These are phyloP conservation scores for Brachymystax lenok DNA, from an alignment of 2,797 vertebrate genomes.

Conservation along the genomic window DNA sequence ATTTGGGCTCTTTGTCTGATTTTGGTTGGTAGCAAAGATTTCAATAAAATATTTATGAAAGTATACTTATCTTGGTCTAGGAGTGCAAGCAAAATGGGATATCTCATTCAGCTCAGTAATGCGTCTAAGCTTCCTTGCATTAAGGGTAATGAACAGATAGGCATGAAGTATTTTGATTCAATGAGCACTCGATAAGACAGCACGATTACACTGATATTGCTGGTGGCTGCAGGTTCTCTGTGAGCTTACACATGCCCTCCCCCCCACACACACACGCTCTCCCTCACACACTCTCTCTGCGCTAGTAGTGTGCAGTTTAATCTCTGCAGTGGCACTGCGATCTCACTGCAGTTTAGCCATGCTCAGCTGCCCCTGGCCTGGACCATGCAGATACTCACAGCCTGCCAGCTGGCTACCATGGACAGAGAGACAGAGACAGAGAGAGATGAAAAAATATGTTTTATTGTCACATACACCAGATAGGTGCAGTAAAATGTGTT, in stretches of 20 bases:
- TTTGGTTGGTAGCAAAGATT: slow-evolving; percentile 50
- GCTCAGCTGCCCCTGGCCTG: slow-evolving; percentile 68
- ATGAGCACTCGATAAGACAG: slow-evolving; percentile 48
- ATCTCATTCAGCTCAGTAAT: slow-evolving; percentile 54
- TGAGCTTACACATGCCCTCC: background rate
- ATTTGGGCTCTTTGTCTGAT: slow-evolving; percentile 61
- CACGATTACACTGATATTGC: too few relatives aligned
- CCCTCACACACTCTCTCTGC: slow-evolving; percentile 26
- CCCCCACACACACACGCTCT: background rate
- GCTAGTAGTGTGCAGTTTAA: slow-evolving; percentile 58
- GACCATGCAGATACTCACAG: slow-evolving; percentile 58
- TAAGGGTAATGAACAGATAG: slow-evolving; percentile 49
- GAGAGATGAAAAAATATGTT: background rate
- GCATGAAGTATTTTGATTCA: slow-evolving; percentile 41
- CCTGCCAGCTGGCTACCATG: slow-evolving; percentile 58
- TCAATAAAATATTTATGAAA: slow-evolving; percentile 46
- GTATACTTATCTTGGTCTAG: slow-evolving; percentile 42
- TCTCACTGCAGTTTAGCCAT: slow-evolving; percentile 76
- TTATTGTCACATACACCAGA: too few relatives aligned
- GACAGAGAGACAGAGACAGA: slow-evolving; percentile 23
- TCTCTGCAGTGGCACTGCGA: slow-evolving; percentile 71
- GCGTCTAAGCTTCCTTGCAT: slow-evolving; percentile 46
- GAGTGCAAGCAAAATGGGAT: slow-evolving; percentile 44
- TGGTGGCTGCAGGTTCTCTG: too few relatives aligned
- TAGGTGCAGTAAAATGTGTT: too few relatives aligned